phyloP scores from a whole-genome alignment of 2,888 invertebrate genomes.

The Magallana nippona region DNA sequence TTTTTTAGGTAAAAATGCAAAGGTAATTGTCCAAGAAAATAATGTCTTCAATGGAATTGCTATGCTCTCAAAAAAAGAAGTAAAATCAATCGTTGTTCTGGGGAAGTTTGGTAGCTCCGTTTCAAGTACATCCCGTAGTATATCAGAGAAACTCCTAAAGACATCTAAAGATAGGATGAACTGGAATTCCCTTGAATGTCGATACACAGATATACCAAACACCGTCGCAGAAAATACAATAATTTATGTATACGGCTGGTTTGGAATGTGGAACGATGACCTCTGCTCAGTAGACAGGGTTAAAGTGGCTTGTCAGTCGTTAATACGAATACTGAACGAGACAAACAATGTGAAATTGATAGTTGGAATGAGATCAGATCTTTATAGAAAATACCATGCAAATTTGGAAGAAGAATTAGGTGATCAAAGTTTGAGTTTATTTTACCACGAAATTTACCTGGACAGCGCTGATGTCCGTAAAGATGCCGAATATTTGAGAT shows the following conservation, averaged over 20 bases:
- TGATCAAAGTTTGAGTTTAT: neutral
- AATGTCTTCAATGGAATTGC: neutral
- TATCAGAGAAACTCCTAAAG: neutral
- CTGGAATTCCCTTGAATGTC: neutral
- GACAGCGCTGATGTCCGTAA: neutral
- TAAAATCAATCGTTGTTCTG: neutral
- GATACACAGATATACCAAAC: conserved; percentile 10
- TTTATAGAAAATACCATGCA: neutral
- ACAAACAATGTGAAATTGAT: neutral
- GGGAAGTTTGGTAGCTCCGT: neutral
- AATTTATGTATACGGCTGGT: conserved; percentile 11
- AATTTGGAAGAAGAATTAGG: neutral
- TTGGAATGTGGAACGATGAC: conserved; percentile 18
- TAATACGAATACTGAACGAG: neutral
- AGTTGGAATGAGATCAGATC: conserved; percentile 9
- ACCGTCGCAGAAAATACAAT: neutral
- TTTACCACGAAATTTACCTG: neutral
- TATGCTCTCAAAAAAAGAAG: neutral
- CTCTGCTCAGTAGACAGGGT: neutral
- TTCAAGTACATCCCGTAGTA: neutral
- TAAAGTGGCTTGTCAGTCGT: neutral
- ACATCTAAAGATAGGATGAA: no score
- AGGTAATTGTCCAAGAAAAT: neutral
- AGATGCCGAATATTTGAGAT: no score
- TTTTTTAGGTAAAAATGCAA: no score